A percentile compares a stretch with the other conserved stretches of the same genome.
Evolutionary conservation across 2,888 invertebrate genomes (phyloP).

Genomic region (Lumbricus terrestris): DNA sequence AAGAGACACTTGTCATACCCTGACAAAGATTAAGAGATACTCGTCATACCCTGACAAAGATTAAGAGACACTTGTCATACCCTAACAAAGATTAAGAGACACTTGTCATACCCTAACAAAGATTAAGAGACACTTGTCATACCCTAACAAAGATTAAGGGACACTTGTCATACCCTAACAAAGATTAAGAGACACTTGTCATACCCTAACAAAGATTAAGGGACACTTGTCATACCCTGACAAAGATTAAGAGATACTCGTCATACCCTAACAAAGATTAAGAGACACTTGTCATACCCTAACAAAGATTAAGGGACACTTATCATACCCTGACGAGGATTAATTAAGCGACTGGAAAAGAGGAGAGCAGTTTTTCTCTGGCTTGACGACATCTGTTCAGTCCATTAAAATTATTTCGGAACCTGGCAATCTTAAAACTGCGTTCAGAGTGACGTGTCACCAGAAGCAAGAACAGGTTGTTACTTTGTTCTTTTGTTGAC

Average conservation of each 20-base stretch:
- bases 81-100: neutral
- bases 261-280: neutral
- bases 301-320: neutral
- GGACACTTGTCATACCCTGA: too few species aligned
- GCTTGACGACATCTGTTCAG: neutral
- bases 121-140: too few species aligned
- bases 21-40: neutral
- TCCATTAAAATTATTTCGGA: neutral
- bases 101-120: too few species aligned
- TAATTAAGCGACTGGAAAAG: neutral
- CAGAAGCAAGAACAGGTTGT: neutral
- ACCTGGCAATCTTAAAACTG: neutral
- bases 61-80: too few species aligned
- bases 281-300: too few species aligned
- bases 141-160: neutral
- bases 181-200: too few species aligned
- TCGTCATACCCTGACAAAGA: neutral
- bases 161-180: too few species aligned
- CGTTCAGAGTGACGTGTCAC: neutral
- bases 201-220: neutral
- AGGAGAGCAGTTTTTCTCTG: neutral
- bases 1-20: too few species aligned
- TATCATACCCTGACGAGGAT: neutral
- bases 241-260: too few species aligned
- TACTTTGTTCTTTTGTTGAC: neutral